Evolutionary conservation across 2,113 vertebrate genomes (phyloP), one percentile per base, ranked within the genome.

Genomic region (Chaetorhynchus papuensis): DNA sequence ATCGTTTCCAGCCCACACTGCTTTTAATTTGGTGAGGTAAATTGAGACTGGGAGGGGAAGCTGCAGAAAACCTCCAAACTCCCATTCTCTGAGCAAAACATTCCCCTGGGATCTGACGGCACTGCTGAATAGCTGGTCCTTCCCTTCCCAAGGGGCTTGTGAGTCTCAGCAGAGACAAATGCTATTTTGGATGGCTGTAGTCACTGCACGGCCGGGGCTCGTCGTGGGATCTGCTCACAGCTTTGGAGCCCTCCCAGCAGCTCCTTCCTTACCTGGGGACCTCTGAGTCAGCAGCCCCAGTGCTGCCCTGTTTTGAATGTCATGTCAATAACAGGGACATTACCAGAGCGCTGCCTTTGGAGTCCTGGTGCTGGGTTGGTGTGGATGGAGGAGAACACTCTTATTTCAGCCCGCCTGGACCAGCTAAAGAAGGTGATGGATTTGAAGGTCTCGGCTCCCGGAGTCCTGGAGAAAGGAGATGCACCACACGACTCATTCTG

Each of bases 21-120:
- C 92, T 96, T 96, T 92, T 94, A 96, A 95, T 96, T 94, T 35
- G 3, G 64, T 4, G 57, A 96, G 65, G 92, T 78, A 93, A 93
- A 93, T 94, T 91, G 87, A 83, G 86, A 90, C 20, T 92, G 77
- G 92, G 96, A 96, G 54, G 83, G 69, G 83, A 94, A 83, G 92
- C 94, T 93, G 86, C 64, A 87, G 41, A 96, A 96, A 94, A 86
- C 35, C 90, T 93, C 92, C 17, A 2, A 79, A 75, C 64, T 88
- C 80, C 19, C n/a, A 68, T 95, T 93, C 68, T 86, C 76, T 3
- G 18, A 89, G 68, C 61, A 87, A 86, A 93, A 83, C 33, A 41
- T 68, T 94, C 83, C 89, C 69, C 61, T 2, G 14, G 76, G 83
- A 80, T 75, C 75, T 90, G 91, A 85, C 1, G 4, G 84, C 63